Conservation (phyloP, 2,888 invertebrate species). For the Brachypterus glaber region DNA sequence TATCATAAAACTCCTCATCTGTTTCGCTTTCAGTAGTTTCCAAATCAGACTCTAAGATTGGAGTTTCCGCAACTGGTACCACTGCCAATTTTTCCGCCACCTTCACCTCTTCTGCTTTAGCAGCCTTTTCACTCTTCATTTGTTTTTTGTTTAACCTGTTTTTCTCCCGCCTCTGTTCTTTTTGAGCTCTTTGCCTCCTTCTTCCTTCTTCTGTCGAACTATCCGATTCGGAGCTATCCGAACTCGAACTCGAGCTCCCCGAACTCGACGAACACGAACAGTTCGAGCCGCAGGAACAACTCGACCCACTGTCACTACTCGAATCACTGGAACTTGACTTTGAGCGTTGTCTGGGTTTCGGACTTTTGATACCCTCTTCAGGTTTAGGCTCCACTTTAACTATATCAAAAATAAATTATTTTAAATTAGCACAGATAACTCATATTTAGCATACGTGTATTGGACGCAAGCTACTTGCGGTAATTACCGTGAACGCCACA, state of each 20-base stretch:
- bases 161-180: constrained; percentile 39
- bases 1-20: constrained; percentile 82
- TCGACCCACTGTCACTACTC: constrained; percentile 65
- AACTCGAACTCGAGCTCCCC: constrained; percentile 41
- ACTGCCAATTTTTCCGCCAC: background rate
- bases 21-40: constrained; percentile 79
- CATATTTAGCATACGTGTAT: too few relatives aligned
- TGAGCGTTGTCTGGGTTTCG: too few relatives aligned
- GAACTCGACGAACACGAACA: constrained; percentile 73
- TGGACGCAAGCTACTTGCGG: too few relatives aligned
- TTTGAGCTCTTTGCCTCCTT: constrained; percentile 37
- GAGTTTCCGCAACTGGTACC: constrained; percentile 41
- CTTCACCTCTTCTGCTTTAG: constrained; percentile 28
- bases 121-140: constrained; percentile 10
- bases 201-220: constrained; percentile 52
- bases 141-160: constrained; percentile 26
- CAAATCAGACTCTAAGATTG: constrained; percentile 71
- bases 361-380: constrained; percentile 16
- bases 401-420: too few relatives aligned
- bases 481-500: too few relatives aligned
- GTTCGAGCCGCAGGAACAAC: constrained; percentile 72
- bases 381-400: constrained; percentile 11
- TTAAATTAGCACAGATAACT: too few relatives aligned
- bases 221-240: constrained; percentile 48
- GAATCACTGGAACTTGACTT: constrained; percentile 60